These are phyloP conservation scores for Diaperis boleti DNA, from an alignment of 2,888 invertebrate species.

Conservation along the genomic window DNA sequence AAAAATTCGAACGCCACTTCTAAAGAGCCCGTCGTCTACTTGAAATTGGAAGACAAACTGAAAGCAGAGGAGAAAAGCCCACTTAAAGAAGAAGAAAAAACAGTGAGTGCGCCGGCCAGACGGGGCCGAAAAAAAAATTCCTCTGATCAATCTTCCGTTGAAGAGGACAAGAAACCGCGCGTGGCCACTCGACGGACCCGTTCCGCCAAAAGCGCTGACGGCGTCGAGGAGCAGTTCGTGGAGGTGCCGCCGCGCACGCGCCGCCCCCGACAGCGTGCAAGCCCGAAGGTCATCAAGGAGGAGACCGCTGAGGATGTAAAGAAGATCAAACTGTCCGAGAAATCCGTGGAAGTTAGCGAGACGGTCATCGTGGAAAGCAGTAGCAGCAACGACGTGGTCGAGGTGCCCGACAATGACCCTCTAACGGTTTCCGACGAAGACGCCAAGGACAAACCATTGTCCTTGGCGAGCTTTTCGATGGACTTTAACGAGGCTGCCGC, in stretches of 20 bases:
- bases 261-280: slow-evolving; percentile 9
- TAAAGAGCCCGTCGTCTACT: slow-evolving; percentile 1
- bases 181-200: slow-evolving; percentile 1
- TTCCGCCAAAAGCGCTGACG: slow-evolving; percentile 14
- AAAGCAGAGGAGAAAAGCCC: not conserved
- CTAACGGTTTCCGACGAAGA: slow-evolving; percentile 60
- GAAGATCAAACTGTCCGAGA: slow-evolving; percentile 26
- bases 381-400: slow-evolving; percentile 46
- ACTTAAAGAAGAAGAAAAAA: slow-evolving; percentile 8
- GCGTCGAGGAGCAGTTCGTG: not conserved
- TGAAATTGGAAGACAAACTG: not conserved
- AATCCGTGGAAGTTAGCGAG: slow-evolving; percentile 31
- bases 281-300: slow-evolving; percentile 5
- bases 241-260: slow-evolving; percentile 4
- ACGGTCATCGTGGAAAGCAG: slow-evolving; percentile 43
- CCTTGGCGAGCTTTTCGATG: slow-evolving; percentile 54
- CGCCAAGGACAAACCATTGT: slow-evolving; percentile 64
- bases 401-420: slow-evolving; percentile 61
- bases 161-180: slow-evolving; percentile 14
- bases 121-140: slow-evolving; percentile 25
- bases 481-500: slow-evolving; percentile 55
- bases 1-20: not conserved
- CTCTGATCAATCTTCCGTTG: not conserved
- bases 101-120: not conserved
- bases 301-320: slow-evolving; percentile 22